Percentiles rank a stretch among this genome's conserved stretches.
Evolutionary conservation across 2,888 invertebrate species (phyloP).

Genomic region (Doris montereyensis): DNA sequence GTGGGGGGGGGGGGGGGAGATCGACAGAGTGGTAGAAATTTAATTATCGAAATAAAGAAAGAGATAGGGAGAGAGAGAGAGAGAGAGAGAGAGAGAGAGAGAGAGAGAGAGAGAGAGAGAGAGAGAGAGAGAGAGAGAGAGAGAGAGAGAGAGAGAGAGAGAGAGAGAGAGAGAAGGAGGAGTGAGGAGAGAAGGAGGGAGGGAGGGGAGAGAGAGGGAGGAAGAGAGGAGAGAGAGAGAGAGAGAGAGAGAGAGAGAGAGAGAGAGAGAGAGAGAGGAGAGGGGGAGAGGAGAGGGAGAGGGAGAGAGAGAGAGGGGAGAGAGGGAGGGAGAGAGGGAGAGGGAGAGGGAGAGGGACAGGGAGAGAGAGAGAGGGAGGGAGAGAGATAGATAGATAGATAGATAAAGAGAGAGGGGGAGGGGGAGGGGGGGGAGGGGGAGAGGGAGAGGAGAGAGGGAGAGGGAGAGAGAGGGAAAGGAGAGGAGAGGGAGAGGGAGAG

Average conservation of each 20-base stretch:
- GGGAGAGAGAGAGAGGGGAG: neutral
- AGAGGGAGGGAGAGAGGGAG: neutral
- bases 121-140: constrained; percentile 4
- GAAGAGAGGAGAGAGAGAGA: neutral
- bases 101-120: constrained; percentile 1
- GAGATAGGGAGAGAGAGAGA: neutral
- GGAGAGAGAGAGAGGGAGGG: neutral
- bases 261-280: neutral
- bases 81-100: neutral
- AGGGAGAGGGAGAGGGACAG: neutral
- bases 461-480: neutral
- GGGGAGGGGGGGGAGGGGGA: neutral
- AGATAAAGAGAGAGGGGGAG: neutral
- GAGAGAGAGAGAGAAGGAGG: neutral
- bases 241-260: neutral
- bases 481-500: neutral
- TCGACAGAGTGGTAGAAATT: neutral
- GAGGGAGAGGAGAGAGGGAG: no score
- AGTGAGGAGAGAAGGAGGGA: neutral
- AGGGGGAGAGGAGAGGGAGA: neutral
- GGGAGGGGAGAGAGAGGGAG: neutral
- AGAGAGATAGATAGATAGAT: neutral
- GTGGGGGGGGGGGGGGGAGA: neutral
- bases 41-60: neutral
- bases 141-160: neutral